These are phyloP conservation scores for Tamandua tetradactyla DNA, from an alignment of 2,797 vertebrate genomes.

Conservation along the genomic window DNA sequence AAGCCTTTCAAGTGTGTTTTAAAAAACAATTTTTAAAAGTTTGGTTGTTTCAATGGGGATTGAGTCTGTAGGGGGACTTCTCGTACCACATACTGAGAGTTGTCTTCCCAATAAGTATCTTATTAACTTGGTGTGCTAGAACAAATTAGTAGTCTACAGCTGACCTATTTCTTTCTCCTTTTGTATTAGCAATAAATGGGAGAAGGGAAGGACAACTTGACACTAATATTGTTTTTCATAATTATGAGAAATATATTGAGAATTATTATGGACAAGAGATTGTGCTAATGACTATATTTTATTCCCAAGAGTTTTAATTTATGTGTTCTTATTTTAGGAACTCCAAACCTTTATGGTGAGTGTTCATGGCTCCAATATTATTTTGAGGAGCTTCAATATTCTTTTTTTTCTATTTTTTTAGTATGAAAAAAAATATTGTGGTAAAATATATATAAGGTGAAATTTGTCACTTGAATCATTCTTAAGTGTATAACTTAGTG, in stretches of 20 bases:
- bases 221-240: not conserved
- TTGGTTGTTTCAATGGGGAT: not conserved
- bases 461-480: no score
- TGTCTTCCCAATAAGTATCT: not conserved
- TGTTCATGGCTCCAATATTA: not conserved
- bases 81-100: fast-evolving
- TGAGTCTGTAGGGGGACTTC: no score
- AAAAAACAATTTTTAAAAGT: not conserved
- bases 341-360: not conserved
- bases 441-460: no score
- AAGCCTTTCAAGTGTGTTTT: not conserved
- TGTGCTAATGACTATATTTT: no score
- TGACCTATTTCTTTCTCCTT: not conserved
- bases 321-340: not conserved
- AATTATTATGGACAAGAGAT: no score
- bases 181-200: not conserved
- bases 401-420: no score
- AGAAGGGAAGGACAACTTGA: not conserved
- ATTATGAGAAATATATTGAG: no score
- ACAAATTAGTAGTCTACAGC: not conserved
- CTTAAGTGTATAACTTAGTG: no score
- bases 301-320: not conserved
- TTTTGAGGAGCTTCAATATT: not conserved
- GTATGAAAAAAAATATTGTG: no score
- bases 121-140: not conserved